Base-by-base conservation (phyloP, 2,113 vertebrate genomes). In the Dicrurus megarhynchus region DNA sequence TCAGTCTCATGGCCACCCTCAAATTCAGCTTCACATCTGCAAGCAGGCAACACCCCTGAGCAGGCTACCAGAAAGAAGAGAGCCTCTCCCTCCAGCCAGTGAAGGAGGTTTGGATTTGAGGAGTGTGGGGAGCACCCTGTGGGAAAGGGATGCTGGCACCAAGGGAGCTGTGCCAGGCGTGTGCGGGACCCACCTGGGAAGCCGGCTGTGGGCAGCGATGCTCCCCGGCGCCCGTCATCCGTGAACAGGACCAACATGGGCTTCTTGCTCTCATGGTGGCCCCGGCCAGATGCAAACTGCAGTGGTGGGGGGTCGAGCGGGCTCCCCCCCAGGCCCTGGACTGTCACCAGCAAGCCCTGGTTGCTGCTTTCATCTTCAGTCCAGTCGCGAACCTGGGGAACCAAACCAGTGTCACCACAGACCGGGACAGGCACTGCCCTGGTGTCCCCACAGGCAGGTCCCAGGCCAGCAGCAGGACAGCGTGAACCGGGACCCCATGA, bases 171-270 rank as follows among this genome's bases (percentile, higher is more conserved):
- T 44, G 53, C 41, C 21, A 9, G 52, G 24, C 0, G 0, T 0
- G 0, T 0, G 2, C 3, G 17, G 15, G 22, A 84, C 97, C 61
- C 89, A 99, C 99, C 98, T 97, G 92, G 74, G 46, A 94, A 75
- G 35, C 55, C 9, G 1, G 57, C 94, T 37, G 94, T 28, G 8
- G 98, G 94, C 33, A 97, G 56, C 1, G 70, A 59, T 0, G 98
- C 74, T 4, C 98, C 97, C 17, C 98, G 97, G 28, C 98, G 98
- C 32, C 98, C 98, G 0, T 99, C 99, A 0, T 99, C 99, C 0
- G 99, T 99, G 96, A 99, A 99, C 20, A 99, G 97, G 7, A 99
- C 98, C 97, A 99, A 68, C 99, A 99, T 99, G 70, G 99, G 99
- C 97, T 98, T 98, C 93, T 99, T 99, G 97, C 99, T 99, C 78